A percentile compares a stretch with the other conserved stretches of the same genome.
Conservation (phyloP, 2,888 invertebrate species). For the Caenorhabditis sp. region DNA sequence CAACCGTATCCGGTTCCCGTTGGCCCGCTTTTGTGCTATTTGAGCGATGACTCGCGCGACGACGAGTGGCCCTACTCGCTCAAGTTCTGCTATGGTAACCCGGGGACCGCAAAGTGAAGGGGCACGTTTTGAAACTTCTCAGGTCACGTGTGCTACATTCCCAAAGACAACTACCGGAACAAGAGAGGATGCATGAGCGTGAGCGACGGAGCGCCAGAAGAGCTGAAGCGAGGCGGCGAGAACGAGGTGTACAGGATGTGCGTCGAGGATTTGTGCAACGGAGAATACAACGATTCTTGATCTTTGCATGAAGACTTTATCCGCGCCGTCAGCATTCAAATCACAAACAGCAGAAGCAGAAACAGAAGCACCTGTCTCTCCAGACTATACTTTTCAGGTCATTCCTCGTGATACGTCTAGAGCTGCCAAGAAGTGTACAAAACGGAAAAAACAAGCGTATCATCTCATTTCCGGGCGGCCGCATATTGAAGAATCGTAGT, state of each 20-base stretch:
- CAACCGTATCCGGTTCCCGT: constrained; percentile 10
- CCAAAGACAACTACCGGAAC: neutral
- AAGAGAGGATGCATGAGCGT: constrained; percentile 26
- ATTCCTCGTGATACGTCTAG: too few relatives aligned
- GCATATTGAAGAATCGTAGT: too few relatives aligned
- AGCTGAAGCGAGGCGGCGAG: neutral
- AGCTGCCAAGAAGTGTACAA: too few relatives aligned
- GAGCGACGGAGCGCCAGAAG: constrained; percentile 33
- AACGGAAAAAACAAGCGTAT: too few relatives aligned
- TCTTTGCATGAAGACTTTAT: too few relatives aligned
- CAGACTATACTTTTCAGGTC: too few relatives aligned
- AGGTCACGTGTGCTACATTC: constrained; percentile 28
- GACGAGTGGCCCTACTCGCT: neutral
- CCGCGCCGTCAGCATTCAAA: too few relatives aligned
- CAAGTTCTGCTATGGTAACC: constrained; percentile 18
- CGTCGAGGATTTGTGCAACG: constrained; percentile 26
- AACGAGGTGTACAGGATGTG: constrained; percentile 6
- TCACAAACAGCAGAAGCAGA: too few relatives aligned
- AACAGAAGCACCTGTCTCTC: too few relatives aligned
- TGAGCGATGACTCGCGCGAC: neutral
- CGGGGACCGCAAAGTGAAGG: neutral
- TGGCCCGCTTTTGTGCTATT: constrained; percentile 16
- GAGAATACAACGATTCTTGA: too few relatives aligned
- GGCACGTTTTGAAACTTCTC: neutral
- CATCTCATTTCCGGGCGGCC: too few relatives aligned